Base-by-base conservation (phyloP, 2,113 vertebrate genomes). In the Natator depressus region DNA sequence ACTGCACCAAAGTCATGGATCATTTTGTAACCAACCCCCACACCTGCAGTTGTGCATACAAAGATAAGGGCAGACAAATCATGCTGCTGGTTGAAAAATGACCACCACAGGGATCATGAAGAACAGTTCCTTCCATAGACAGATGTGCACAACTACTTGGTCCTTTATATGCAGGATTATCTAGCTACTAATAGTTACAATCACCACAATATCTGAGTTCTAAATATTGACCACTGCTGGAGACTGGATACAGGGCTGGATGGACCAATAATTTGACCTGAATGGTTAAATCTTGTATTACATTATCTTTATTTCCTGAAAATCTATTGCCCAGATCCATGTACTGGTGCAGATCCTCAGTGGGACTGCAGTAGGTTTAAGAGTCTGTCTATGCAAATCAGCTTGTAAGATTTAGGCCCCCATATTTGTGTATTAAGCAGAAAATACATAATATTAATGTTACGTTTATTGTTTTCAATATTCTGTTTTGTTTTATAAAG, bases 231-330 rank as follows among this genome's bases (percentile, higher is more conserved):
- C 50, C 80, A 29, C 24, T 1, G 57, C 31, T 83, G 35, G 62
- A 42, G 65, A 65, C 8, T 69, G 50, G 47, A 7, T 31, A 38
- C 51, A 62, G 80, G 95, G 62, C 5, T 53, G 86, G 78, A 57
- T 38, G 49, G 20, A 9, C 24, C 6, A 51, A 9, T 46, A 69
- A 85, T 6, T 3, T 72, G 50, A 42, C 38, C 17, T 1, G 5
- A 29, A 5, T 16, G 16, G 16, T 80, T 93, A 14, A 83, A 80
- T 84, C 4, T 87, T 81, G 88, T 57, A 27, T 69, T 93, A 91
- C 69, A 27, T 84, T 82, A 8, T 46, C 38, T 12, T 25, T 24
- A 38, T 11, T 75, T 75, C 22, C n/a, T 75, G 72, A 75, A 46
- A 75, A 38, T 88, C 16, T 86, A 3, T 80, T 89, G 10, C 62